A percentile compares a stretch with the other conserved stretches of the same genome.
These are phyloP conservation scores for Picathartes gymnocephalus DNA, from an alignment of 2,113 vertebrate species.

Conservation along the genomic window DNA sequence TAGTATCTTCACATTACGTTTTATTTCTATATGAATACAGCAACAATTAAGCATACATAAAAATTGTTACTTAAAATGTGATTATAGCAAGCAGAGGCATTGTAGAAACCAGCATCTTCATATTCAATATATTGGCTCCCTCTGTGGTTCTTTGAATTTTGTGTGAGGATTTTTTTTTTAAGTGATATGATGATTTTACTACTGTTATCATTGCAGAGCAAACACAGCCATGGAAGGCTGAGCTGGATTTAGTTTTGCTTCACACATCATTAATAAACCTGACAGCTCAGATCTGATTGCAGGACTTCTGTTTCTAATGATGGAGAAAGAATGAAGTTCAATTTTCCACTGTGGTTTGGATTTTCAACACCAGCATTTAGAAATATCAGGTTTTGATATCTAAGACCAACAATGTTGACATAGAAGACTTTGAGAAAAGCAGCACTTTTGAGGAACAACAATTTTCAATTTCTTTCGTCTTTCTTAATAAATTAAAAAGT, in stretches of 20 bases:
- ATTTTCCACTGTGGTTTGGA: background rate
- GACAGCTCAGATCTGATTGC: background rate
- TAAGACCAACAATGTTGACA: background rate
- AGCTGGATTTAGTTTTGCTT: constrained; percentile 9
- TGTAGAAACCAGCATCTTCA: background rate
- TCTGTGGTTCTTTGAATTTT: background rate
- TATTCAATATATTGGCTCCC: background rate
- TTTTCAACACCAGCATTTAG: background rate
- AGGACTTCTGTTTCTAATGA: background rate
- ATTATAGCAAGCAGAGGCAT: background rate
- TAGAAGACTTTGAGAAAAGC: background rate
- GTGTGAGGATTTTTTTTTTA: background rate
- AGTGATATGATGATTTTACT: background rate
- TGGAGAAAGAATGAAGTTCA: background rate
- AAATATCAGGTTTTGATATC: background rate
- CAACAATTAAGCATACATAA: background rate
- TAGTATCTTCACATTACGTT: background rate
- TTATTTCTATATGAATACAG: background rate
- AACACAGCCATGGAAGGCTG: background rate
- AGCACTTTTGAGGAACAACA: background rate
- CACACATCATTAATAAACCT: constrained; percentile 26
- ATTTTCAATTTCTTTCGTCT: background rate
- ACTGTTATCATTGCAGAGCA: background rate
- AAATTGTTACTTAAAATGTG: background rate
- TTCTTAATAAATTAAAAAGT: background rate